Conservation (phyloP, 2,797 vertebrate genomes). For the Buphagus erythrorhynchus region DNA sequence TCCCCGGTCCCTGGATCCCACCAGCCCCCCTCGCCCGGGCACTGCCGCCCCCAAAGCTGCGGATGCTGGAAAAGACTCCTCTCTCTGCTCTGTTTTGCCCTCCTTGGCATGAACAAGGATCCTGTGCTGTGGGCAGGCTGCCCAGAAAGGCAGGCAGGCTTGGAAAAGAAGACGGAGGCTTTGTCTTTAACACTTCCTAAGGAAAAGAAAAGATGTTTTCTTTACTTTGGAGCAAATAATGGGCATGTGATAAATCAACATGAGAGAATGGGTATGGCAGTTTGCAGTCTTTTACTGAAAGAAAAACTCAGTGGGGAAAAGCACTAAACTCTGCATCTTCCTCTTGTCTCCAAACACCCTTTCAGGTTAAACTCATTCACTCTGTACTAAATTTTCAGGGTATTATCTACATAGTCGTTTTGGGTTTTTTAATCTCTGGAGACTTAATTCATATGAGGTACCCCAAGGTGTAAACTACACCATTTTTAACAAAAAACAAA, state of each 20-base stretch:
- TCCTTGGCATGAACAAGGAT: background rate
- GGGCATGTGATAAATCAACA: background rate
- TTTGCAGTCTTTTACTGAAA: background rate
- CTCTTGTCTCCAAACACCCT: background rate
- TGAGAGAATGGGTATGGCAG: background rate
- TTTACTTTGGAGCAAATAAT: background rate
- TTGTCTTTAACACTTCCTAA: background rate
- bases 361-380: background rate
- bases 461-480: background rate
- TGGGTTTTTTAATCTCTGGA: background rate
- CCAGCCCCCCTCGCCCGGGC: accelerated
- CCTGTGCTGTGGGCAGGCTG: background rate
- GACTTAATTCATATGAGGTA: background rate
- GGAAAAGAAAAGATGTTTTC: background rate
- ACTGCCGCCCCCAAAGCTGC: background rate
- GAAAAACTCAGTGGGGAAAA: background rate
- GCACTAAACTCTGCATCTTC: background rate
- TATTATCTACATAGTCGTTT: background rate
- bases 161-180: background rate
- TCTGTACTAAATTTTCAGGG: background rate
- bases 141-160: background rate
- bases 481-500: background rate
- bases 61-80: background rate
- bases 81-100: background rate
- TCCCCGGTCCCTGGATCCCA: background rate